These are phyloP conservation scores for Leucophenga montana DNA, from an alignment of 2,888 invertebrate species.

Conservation along the genomic window DNA sequence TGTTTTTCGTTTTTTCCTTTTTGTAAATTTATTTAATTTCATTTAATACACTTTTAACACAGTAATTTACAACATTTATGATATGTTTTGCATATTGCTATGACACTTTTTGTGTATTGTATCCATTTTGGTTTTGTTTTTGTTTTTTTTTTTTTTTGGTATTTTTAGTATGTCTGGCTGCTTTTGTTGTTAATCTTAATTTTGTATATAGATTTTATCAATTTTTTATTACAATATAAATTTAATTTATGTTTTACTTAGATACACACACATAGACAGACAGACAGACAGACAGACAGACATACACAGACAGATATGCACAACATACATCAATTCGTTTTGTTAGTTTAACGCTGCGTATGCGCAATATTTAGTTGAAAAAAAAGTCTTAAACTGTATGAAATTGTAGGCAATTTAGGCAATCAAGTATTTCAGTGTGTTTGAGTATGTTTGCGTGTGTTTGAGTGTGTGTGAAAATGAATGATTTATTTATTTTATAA, in stretches of 20 bases:
- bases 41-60: constrained; percentile 59
- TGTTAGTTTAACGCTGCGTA: too few species aligned
- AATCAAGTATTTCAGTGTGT: neutral
- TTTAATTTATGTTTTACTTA: neutral
- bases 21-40: constrained; percentile 34
- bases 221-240: neutral
- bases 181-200: neutral
- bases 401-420: too few species aligned
- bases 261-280: neutral
- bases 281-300: neutral
- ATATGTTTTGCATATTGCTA: constrained; percentile 74
- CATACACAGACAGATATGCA: too few species aligned
- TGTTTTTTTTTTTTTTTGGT: constrained; percentile 49
- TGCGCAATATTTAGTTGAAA: too few species aligned
- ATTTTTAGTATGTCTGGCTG: constrained; percentile 27
- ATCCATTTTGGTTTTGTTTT: constrained; percentile 64
- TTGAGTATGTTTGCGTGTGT: neutral
- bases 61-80: constrained; percentile 73
- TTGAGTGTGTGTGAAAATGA: neutral
- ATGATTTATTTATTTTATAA: neutral
- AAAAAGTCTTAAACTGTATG: too few species aligned
- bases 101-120: constrained; percentile 67
- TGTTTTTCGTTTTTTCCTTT: constrained; percentile 35
- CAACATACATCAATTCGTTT: too few species aligned
- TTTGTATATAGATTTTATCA: constrained; percentile 5